Evolutionary conservation across 2,888 invertebrate species (phyloP).

Genomic region (Clepsis dumicolana): DNA sequence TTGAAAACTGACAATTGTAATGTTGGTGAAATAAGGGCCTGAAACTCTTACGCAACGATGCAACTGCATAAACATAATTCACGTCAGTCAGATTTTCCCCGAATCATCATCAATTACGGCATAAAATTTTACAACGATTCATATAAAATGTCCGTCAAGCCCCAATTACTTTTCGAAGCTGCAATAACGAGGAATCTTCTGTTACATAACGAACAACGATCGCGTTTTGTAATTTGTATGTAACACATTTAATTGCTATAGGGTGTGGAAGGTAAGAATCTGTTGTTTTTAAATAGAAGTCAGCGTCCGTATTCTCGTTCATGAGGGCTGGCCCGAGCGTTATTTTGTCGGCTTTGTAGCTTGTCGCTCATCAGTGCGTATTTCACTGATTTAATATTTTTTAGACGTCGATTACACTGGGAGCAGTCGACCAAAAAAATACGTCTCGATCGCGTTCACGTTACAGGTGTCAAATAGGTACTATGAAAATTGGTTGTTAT

Average conservation of each 20-base stretch:
- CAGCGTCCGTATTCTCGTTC: conserved; percentile 14
- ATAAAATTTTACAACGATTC: conserved; percentile 33
- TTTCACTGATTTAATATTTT: too few relatives aligned
- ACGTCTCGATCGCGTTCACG: too few relatives aligned
- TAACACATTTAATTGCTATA: conserved; percentile 26
- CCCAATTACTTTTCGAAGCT: conserved; percentile 22
- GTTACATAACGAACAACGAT: conserved; percentile 20
- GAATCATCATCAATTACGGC: conserved; percentile 31
- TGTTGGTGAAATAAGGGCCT: too few relatives aligned
- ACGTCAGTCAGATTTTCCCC: conserved; percentile 9
- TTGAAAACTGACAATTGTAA: too few relatives aligned
- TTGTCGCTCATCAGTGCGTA: too few relatives aligned
- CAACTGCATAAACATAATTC: conserved; percentile 10
- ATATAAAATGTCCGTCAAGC: conserved; percentile 24
- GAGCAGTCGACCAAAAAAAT: too few relatives aligned
- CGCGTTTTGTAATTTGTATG: conserved; percentile 23
- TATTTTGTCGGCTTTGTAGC: too few relatives aligned
- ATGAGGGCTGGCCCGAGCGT: too few relatives aligned
- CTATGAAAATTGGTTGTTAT: too few relatives aligned
- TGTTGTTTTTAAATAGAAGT: conserved; percentile 9
- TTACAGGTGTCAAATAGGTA: too few relatives aligned
- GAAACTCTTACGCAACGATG: conserved; percentile 6
- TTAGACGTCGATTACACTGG: too few relatives aligned
- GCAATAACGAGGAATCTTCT: conserved; percentile 7
- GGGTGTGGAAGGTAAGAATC: conserved; percentile 23